These are phyloP conservation scores for Idaea dimidiata DNA, from an alignment of 2,888 invertebrate species.

Conservation along the genomic window DNA sequence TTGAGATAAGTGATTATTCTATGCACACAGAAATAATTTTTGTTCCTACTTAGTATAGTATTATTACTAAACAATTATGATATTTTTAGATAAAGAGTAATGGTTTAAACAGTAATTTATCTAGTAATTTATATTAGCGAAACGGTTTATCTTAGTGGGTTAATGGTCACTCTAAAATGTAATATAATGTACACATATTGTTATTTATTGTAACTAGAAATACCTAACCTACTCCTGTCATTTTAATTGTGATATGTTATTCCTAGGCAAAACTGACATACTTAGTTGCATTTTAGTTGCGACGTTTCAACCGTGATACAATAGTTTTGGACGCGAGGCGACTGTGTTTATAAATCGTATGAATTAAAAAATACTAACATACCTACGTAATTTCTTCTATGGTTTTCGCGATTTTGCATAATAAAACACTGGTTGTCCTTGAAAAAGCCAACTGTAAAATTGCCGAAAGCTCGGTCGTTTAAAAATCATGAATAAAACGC, in stretches of 20 bases:
- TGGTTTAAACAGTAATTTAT: conserved; percentile 12
- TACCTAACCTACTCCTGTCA: not conserved
- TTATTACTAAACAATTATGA: conserved; percentile 11
- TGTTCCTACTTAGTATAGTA: not conserved
- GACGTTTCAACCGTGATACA: too few species aligned
- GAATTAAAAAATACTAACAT: too few species aligned
- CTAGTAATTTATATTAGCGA: conserved; percentile 24
- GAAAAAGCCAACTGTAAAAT: too few species aligned
- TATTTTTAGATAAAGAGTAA: conserved; percentile 4
- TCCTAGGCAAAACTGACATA: not conserved
- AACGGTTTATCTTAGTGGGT: conserved; percentile 29
- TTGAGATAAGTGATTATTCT: not conserved
- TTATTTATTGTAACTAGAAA: not conserved
- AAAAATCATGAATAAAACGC: too few species aligned
- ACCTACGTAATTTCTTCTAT: too few species aligned
- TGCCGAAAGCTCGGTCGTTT: too few species aligned
- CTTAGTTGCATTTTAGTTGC: too few species aligned
- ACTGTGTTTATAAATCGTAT: too few species aligned
- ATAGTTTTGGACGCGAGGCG: too few species aligned
- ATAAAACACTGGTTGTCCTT: too few species aligned
- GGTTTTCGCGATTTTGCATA: too few species aligned
- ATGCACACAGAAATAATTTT: not conserved
- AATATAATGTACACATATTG: not conserved
- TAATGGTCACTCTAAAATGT: conserved; percentile 19
- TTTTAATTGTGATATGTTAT: not conserved